Conservation (phyloP, 1,140 invertebrate species). For the Panagrolaimus sp. region DNA sequence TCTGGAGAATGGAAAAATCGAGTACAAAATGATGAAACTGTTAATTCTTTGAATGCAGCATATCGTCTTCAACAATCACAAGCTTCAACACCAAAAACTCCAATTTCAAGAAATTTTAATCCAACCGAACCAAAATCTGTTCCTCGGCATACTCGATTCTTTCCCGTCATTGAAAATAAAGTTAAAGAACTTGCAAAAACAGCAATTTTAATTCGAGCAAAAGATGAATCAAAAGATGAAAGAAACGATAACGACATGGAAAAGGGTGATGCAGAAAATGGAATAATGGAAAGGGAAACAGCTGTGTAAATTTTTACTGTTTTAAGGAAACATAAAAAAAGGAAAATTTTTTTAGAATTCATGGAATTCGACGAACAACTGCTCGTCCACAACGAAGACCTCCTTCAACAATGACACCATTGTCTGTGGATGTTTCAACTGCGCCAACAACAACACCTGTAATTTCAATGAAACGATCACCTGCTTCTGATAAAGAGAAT, state of each 20-base stretch:
- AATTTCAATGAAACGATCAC: not conserved
- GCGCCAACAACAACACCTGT: not conserved
- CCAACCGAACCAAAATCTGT: not conserved
- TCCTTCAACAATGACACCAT: not conserved
- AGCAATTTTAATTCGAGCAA: too few species aligned
- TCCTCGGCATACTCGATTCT: not conserved
- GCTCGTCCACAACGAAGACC: not conserved
- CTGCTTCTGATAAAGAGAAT: not conserved
- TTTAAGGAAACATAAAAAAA: not conserved
- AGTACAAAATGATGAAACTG: not conserved
- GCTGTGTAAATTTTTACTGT: not conserved
- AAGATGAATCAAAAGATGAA: too few species aligned
- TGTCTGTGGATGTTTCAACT: not conserved
- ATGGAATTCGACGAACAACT: not conserved
- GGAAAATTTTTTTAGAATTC: not conserved
- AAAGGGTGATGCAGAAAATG: not conserved
- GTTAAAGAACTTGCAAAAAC: not conserved
- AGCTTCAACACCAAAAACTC: conserved; percentile 4
- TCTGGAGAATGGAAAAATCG: conserved; percentile 2
- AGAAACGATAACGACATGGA: too few species aligned
- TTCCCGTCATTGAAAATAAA: not conserved
- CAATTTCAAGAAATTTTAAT: not conserved
- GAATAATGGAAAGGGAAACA: not conserved
- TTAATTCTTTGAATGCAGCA: not conserved
- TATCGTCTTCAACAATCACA: not conserved